Evolutionary conservation across 2,888 invertebrate species (phyloP).

Genomic region (Lochmaea capreae): DNA sequence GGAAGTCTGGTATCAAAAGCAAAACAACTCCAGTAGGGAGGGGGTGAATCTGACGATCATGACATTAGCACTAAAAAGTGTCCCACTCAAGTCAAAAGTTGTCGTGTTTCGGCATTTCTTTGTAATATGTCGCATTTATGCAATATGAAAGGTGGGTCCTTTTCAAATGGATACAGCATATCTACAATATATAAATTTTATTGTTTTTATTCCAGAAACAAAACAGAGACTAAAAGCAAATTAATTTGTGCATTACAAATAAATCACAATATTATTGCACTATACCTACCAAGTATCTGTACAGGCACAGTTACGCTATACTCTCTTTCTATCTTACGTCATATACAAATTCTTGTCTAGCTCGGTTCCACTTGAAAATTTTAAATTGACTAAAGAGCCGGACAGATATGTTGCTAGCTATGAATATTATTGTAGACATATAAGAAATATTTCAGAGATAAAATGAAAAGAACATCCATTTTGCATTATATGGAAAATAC

Average conservation of each 20-base stretch:
- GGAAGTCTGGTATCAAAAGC: no score
- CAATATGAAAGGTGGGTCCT: no score
- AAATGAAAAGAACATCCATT: not conserved
- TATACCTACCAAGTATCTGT: conserved; percentile 4
- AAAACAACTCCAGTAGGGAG: no score
- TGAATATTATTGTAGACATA: not conserved
- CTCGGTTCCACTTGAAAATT: conserved; percentile 22
- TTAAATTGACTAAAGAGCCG: conserved; percentile 27
- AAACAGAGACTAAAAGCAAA: not conserved
- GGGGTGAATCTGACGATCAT: no score
- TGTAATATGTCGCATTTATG: no score
- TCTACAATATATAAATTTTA: not conserved
- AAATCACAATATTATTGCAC: conserved; percentile 10
- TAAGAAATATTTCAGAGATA: conserved; percentile 6
- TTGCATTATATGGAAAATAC: conserved; percentile 3
- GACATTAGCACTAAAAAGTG: no score
- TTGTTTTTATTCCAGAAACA: not conserved
- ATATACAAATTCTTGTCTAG: conserved; percentile 16
- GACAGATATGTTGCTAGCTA: conserved; percentile 28
- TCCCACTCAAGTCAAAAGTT: no score
- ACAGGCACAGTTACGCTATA: conserved; percentile 22
- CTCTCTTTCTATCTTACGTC: not conserved
- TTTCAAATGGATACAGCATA: no score
- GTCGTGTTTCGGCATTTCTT: no score
- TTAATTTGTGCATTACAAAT: not conserved